These are phyloP conservation scores for Syngnathus acus DNA, from an alignment of 2,797 vertebrate genomes.

Conservation along the genomic window DNA sequence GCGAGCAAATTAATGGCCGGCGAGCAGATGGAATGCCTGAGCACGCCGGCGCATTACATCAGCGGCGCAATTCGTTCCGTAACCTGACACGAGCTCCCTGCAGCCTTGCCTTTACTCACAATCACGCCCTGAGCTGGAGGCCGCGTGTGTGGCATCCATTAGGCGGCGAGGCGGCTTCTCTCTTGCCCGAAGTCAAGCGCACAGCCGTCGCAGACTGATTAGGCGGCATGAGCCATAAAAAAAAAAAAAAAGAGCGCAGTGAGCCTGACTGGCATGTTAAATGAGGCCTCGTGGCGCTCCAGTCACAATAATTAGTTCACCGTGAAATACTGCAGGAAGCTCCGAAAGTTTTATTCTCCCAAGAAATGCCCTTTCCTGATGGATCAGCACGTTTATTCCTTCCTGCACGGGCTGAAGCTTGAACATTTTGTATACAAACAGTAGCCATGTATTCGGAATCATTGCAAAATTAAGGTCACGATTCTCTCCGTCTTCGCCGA, in stretches of 20 bases:
- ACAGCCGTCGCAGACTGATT: conserved; percentile 50
- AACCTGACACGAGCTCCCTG: conserved; percentile 52
- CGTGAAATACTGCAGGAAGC: conserved; percentile 41
- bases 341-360: conserved; percentile 1
- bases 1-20: conserved; percentile 5
- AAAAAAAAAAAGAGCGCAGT: conserved; percentile 22
- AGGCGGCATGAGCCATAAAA: conserved; percentile 37
- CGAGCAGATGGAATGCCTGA: conserved; percentile 63
- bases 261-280: conserved; percentile 60
- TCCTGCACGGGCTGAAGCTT: conserved; percentile 7
- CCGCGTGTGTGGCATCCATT: conserved; percentile 46
- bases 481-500: background rate
- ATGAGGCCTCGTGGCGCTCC: conserved; percentile 47
- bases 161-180: conserved; percentile 55
- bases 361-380: background rate
- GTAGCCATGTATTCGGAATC: background rate
- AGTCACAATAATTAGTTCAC: conserved; percentile 57
- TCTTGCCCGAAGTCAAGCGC: conserved; percentile 57
- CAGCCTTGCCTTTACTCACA: conserved; percentile 19
- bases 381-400: conserved; percentile 8
- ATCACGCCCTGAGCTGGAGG: conserved; percentile 49
- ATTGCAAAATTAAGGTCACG: background rate
- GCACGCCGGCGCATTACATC: conserved; percentile 59
- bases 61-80: conserved; percentile 55
- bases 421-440: conserved; percentile 13